A percentile compares a stretch with the other conserved stretches of the same genome.
These are phyloP conservation scores for Melitaea athalia DNA, from an alignment of 2,888 invertebrate genomes.

Conservation along the genomic window DNA sequence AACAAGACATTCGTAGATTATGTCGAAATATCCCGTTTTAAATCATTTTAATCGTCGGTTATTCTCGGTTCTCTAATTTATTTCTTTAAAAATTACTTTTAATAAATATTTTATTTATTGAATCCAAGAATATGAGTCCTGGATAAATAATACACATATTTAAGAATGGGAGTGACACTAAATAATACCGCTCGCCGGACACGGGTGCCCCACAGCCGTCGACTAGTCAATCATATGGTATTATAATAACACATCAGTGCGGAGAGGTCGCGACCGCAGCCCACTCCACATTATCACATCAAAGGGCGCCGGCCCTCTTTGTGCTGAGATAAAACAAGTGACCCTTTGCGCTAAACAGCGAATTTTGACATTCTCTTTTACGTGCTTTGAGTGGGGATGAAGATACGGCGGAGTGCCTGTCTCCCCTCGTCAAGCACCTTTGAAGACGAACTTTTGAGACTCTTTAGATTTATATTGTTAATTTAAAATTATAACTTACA, in stretches of 20 bases:
- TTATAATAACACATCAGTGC: not conserved
- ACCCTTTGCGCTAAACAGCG: slow-evolving; percentile 26
- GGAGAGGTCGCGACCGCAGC: slow-evolving; percentile 10
- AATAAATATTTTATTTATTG: too few species aligned
- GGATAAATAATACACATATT: too few species aligned
- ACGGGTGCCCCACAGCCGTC: not conserved
- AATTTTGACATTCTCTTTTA: slow-evolving; percentile 27
- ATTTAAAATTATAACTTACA: not conserved
- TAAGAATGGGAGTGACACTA: too few species aligned
- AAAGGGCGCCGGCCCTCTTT: slow-evolving; percentile 23
- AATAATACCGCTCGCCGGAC: not conserved
- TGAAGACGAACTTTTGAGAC: not conserved
- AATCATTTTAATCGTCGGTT: too few species aligned
- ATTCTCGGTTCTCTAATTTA: too few species aligned
- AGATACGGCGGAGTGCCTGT: slow-evolving; percentile 12
- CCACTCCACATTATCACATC: slow-evolving; percentile 10
- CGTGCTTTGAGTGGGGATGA: slow-evolving; percentile 18
- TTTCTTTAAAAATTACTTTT: too few species aligned
- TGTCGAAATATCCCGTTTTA: too few species aligned
- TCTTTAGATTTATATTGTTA: not conserved
- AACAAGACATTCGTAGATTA: too few species aligned
- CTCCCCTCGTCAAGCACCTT: not conserved
- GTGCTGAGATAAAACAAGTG: slow-evolving; percentile 23
- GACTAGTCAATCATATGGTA: not conserved
- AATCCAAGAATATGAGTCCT: too few species aligned